phyloP scores from a whole-genome alignment of 53 echinoderm and acorn worm genomes.

The Paelopatides confundens region DNA sequence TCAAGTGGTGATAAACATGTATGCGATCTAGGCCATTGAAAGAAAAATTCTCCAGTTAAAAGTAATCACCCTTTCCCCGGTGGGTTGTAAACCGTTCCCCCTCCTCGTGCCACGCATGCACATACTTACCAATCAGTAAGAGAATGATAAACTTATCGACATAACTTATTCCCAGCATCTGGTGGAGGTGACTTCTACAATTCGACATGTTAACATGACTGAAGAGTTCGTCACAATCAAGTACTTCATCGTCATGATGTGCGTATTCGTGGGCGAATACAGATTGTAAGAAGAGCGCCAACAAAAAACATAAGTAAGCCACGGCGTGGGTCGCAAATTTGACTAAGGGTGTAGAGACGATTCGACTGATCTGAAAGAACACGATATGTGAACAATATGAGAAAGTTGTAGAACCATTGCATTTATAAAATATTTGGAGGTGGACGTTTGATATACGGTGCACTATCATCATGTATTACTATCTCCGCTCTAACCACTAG shows the following conservation, averaged over 20 bases:
- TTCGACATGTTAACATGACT: neutral
- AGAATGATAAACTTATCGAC: neutral
- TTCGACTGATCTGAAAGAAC: conserved; percentile 69
- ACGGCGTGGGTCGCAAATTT: conserved; percentile 92
- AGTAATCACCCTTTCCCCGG: too few species aligned
- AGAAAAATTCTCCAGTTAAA: too few species aligned
- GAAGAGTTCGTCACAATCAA: neutral
- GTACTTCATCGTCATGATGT: too few species aligned
- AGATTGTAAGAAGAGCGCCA: conserved; percentile 88
- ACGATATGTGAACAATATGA: too few species aligned
- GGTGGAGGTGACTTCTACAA: neutral
- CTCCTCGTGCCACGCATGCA: too few species aligned
- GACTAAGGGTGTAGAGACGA: conserved; percentile 87
- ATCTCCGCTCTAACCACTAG: neutral
- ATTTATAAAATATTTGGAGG: too few species aligned
- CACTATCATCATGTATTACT: too few species aligned
- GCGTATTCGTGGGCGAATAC: neutral
- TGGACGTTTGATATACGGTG: too few species aligned
- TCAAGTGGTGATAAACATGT: too few species aligned
- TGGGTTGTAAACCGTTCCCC: too few species aligned
- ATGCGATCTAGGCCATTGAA: too few species aligned
- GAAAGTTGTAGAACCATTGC: too few species aligned
- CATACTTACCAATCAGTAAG: conserved; percentile 1
- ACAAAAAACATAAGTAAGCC: conserved; percentile 80
- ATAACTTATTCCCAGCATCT: neutral